phyloP scores from a whole-genome alignment of 2,113 vertebrate genomes.

The Gymnogyps californianus region DNA sequence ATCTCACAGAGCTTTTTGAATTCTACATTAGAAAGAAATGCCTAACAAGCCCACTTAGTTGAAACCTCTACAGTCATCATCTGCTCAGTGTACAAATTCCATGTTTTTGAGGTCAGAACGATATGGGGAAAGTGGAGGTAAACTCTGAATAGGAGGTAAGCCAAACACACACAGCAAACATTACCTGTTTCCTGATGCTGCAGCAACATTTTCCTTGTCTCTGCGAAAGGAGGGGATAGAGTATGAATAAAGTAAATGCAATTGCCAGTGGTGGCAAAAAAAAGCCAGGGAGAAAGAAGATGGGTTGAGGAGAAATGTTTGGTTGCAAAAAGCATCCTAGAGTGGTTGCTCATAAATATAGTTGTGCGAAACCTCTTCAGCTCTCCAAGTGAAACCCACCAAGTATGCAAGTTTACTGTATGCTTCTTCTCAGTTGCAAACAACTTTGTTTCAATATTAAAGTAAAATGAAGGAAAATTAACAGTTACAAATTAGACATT shows the following conservation, averaged over 20 bases:
- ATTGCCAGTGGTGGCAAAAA: background rate
- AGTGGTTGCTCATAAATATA: background rate
- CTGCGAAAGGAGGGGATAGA: slow-evolving; percentile 73
- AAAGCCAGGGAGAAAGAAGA: background rate
- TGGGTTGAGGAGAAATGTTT: slow-evolving; percentile 5
- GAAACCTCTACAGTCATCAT: background rate
- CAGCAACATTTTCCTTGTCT: slow-evolving; percentile 66
- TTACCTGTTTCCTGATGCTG: slow-evolving; percentile 71
- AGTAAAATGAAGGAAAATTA: background rate
- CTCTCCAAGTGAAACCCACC: background rate
- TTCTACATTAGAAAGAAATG: background rate
- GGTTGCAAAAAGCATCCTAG: slow-evolving; percentile 60
- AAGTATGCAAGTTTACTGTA: background rate
- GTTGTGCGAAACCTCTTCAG: background rate
- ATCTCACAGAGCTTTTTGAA: background rate
- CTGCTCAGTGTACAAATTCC: background rate
- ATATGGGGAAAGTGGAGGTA: background rate
- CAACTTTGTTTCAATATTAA: background rate
- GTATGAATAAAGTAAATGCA: slow-evolving; percentile 40
- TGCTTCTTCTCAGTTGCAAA: background rate
- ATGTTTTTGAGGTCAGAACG: background rate
- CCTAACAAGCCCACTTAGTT: background rate
- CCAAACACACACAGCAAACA: background rate
- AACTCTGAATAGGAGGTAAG: background rate
- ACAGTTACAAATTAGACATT: background rate